These are phyloP conservation scores for Buceros bicornis DNA, from an alignment of 2,797 vertebrate genomes.

Conservation along the genomic window DNA sequence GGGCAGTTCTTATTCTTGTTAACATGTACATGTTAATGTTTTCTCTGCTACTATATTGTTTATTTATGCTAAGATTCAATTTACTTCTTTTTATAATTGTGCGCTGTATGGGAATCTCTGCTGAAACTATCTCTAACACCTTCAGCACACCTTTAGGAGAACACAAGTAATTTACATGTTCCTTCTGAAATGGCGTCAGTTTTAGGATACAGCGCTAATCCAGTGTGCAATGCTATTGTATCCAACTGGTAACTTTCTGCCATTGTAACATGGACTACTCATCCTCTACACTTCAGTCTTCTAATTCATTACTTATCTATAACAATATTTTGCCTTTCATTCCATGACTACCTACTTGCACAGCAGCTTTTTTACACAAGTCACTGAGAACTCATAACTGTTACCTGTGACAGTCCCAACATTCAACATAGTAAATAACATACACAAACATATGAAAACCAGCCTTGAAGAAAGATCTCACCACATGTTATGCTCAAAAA, in stretches of 20 bases:
- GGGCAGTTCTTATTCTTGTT: neutral
- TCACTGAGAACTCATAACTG: neutral
- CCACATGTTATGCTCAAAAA: slow-evolving; percentile 86
- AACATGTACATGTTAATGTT: neutral
- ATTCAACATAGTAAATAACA: neutral
- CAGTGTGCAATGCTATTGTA: neutral
- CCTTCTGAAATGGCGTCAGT: neutral
- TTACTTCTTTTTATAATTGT: neutral
- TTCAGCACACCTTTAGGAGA: neutral
- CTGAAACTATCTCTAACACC: neutral
- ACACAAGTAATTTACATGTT: neutral
- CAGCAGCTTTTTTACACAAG: neutral
- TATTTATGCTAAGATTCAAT: neutral
- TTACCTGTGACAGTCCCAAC: neutral
- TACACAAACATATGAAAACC: neutral
- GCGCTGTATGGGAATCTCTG: neutral
- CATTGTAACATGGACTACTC: neutral
- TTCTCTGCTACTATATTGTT: neutral
- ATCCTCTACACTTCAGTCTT: neutral
- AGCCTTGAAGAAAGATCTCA: slow-evolving; percentile 63
- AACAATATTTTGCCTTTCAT: neutral
- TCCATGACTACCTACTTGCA: neutral
- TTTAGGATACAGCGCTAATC: neutral
- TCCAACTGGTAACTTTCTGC: neutral
- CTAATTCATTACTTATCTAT: neutral